Base-by-base conservation (phyloP, 1,140 invertebrate species). In the Musca vetustissima region DNA sequence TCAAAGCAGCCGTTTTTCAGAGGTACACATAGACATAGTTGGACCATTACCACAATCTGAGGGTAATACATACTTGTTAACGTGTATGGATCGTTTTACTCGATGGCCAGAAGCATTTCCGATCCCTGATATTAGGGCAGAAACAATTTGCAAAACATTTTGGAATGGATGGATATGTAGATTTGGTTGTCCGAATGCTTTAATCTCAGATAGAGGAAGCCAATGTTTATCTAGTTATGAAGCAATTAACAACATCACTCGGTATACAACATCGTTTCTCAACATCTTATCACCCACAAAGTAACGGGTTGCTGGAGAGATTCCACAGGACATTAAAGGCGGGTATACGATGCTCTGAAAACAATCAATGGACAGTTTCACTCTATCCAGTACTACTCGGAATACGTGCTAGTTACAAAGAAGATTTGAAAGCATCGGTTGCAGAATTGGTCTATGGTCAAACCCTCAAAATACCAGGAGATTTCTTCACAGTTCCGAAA, bases 31-130 rank as follows among this genome's bases (percentile, higher is more conserved):
- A 36, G 59, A 64, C 15, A 43, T 64, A 14, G 61, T 64, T 6
- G 61, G 61, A 47, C 61, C 61, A 15, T 64, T 64, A 4, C 61
- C 61, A 3, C 61, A 13, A 2, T 13, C 11, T 47, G n/a, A 55
- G 15, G 53, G 53, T 13, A 15, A 17, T 24, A 19, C 15, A 22
- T 64, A 17, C 28, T 47, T 11, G 11, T 47, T 64, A 36, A 64
- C 61, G n/a, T 8, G n/a, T 19, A 19, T 65, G 1, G 64, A 49
- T 28, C 21, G 64, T 8, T 49, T 65, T 22, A 49, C 64, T 7
- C 19, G 64, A 48, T 65, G 64, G 64, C 48, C 64, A 50, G 64
- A 66, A 50, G 64, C 64, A 6, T 14, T 52, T 8, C 64, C 64
- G 6, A 66, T 66, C 1, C 11, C 43, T 9, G 64, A 65, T 25